Base-by-base conservation (phyloP, 2,113 vertebrate genomes). In the Pteropus alecto region DNA sequence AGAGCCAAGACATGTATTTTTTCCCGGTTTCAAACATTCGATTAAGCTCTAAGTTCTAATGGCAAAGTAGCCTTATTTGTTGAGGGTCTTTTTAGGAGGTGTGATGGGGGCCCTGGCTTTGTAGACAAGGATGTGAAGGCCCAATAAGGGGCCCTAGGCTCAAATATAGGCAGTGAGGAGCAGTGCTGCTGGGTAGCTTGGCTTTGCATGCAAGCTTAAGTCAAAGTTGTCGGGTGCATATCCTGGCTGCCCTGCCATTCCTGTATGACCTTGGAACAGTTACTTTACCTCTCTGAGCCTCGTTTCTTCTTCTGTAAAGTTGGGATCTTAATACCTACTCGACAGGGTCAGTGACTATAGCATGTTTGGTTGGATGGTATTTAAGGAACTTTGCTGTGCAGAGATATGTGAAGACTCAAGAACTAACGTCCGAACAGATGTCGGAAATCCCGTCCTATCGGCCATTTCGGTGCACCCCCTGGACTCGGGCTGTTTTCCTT, bases 401-500 rank as follows among this genome's bases (percentile, higher is more conserved):
- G 63, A 77, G 48, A 58, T 22, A 6, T 18, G 16, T 46, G 28
- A 68, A 48, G 76, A 22, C 79, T 61, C 54, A 13, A 48, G 65
- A 61, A 73, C 79, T 46, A 26, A 71, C 8, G 30, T 84, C 92
- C 33, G 65, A 89, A 38, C 41, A 60, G n/a, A 19, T 68, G 58
- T 87, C 65, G 16, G 95, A 84, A 79, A 73, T n/a, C 65, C 54
- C 1, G 1, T 68, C 81, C 24, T 13, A 35, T 21, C 4, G 38
- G 51, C 81, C 96, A 60, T 78, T 38, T 92, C 5, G 1, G 93
- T 38, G 3, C 28, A 82, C 51, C 22, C 16, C 33, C 87, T 48
- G 78, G 56, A 33, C 95, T 82, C 78, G 3, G 16, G 90, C 86
- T 83, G 38, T 74, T 96, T 95, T 83, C 78, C 88, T 89, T 30